Conservation (phyloP, 2,888 invertebrate genomes). For the Trachelus tabidus region DNA sequence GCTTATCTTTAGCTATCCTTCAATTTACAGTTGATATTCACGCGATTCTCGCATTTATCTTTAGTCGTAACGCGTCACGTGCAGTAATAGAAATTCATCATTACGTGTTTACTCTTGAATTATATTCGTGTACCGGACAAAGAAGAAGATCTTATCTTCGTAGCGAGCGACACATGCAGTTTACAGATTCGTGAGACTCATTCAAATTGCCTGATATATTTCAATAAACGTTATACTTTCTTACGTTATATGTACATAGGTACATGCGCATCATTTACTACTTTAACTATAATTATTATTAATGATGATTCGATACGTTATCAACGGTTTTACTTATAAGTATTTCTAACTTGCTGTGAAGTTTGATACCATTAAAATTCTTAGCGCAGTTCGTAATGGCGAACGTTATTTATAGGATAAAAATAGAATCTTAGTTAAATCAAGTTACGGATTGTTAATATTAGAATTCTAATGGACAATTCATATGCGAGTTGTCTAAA, state of each 20-base stretch:
- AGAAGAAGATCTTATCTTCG: background rate
- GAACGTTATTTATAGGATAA: background rate
- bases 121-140: background rate
- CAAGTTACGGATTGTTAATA: background rate
- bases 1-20: background rate
- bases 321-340: too few species aligned
- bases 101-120: background rate
- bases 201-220: background rate
- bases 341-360: too few species aligned
- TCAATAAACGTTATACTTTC: background rate
- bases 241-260: background rate
- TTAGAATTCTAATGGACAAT: background rate
- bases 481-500: background rate
- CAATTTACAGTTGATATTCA: background rate
- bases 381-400: background rate
- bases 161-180: background rate
- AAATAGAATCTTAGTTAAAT: background rate
- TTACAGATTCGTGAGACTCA: background rate
- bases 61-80: background rate
- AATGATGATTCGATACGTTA: too few species aligned
- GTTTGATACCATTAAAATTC: background rate
- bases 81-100: background rate
- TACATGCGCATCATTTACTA: background rate
- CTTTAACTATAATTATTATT: too few species aligned
- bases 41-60: background rate